phyloP scores from a whole-genome alignment of 2,113 vertebrate species.

The Chloropsis cyanopogon region DNA sequence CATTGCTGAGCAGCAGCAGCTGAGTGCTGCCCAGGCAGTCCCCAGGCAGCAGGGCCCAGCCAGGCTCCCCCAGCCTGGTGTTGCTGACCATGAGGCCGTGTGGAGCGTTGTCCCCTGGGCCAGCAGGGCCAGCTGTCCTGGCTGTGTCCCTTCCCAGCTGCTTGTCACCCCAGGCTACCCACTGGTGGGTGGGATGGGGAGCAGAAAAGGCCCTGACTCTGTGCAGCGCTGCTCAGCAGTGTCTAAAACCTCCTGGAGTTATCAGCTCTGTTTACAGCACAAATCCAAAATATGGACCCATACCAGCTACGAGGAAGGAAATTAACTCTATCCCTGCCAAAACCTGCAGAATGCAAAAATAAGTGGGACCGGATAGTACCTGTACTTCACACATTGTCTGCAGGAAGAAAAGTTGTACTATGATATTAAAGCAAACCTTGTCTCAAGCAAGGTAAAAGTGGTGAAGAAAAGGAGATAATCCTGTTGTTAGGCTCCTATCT shows the following conservation, averaged over 20 bases:
- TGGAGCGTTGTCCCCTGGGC: fast-evolving
- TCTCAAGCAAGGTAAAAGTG: background rate
- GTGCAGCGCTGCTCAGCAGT: background rate
- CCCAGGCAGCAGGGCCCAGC: background rate
- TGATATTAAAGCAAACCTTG: background rate
- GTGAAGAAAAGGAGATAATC: background rate
- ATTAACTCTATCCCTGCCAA: background rate
- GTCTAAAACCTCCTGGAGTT: background rate
- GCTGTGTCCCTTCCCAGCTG: no score
- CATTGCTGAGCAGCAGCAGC: background rate
- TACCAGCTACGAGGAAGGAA: background rate
- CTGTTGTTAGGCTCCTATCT: background rate
- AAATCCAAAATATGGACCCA: background rate
- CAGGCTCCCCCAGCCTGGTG: background rate
- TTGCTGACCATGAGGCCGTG: fast-evolving
- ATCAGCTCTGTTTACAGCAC: background rate
- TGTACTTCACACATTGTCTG: background rate
- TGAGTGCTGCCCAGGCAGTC: background rate
- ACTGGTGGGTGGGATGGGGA: background rate
- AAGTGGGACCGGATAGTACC: background rate
- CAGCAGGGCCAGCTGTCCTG: background rate
- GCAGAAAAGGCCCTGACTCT: background rate
- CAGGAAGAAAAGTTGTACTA: background rate
- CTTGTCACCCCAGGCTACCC: background rate
- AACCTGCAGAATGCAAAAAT: background rate